phyloP scores from a whole-genome alignment of 2,113 vertebrate genomes.

The Urocynchramus pylzowi region DNA sequence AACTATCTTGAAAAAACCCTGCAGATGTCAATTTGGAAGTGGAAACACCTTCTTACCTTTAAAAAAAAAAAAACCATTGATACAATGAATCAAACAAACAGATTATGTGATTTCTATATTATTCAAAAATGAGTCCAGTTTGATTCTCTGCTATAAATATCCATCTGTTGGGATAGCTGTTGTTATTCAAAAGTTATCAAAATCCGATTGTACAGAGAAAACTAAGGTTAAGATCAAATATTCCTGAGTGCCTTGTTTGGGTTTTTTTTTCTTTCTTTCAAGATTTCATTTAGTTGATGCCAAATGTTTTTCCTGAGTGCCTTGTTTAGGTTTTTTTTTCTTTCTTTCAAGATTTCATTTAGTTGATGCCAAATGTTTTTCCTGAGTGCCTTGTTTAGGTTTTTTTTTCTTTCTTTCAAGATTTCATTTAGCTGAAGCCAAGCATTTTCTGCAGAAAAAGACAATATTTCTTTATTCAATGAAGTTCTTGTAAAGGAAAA shows the following conservation, averaged over 20 bases:
- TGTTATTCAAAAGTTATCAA: not conserved
- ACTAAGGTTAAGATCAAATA: not conserved
- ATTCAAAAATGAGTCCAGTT: not conserved
- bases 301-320: not conserved
- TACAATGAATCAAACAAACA: not conserved
- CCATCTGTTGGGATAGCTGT: not conserved
- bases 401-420: not conserved
- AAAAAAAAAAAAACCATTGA: not conserved
- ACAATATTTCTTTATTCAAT: not conserved
- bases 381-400: not conserved
- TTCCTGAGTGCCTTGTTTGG: not conserved
- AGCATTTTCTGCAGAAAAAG: not conserved
- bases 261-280: not conserved
- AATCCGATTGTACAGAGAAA: not conserved
- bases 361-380: not conserved
- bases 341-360: not conserved
- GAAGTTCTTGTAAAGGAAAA: not conserved
- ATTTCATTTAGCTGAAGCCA: not conserved
- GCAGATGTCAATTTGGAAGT: not conserved
- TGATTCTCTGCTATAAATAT: not conserved
- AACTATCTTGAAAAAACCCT: not conserved
- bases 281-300: not conserved
- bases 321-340: not conserved
- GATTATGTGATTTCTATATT: not conserved
- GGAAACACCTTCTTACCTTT: not conserved